A percentile compares a stretch with the other conserved stretches of the same genome.
Conservation (phyloP, 2,888 invertebrate genomes). For the Drosophila kanekoi region DNA sequence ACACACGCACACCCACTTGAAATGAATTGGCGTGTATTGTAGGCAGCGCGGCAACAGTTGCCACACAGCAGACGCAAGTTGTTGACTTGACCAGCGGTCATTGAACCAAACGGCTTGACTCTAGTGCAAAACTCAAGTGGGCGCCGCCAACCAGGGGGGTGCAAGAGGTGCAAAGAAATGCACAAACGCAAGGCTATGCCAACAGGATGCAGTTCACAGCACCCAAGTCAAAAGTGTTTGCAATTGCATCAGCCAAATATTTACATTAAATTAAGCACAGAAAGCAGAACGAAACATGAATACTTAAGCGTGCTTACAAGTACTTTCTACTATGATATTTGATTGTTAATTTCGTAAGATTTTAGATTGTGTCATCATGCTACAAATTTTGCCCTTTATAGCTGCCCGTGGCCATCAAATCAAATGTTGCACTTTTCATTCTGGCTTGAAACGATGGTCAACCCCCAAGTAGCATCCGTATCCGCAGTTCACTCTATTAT, state of each 20-base stretch:
- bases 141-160: slow-evolving; percentile 29
- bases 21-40: slow-evolving; percentile 58
- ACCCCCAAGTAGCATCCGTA: slow-evolving; percentile 5
- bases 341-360: slow-evolving; percentile 9
- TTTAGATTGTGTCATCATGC: slow-evolving; percentile 24
- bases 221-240: slow-evolving; percentile 12
- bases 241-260: slow-evolving; percentile 28
- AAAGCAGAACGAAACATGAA: background rate
- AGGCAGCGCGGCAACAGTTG: slow-evolving; percentile 40
- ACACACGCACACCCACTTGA: slow-evolving; percentile 47
- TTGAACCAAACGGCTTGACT: slow-evolving; percentile 40
- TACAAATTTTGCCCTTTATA: slow-evolving; percentile 57
- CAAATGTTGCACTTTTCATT: slow-evolving; percentile 43
- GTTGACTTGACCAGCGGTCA: slow-evolving; percentile 63
- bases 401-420: slow-evolving; percentile 45
- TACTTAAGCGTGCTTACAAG: background rate
- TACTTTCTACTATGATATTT: slow-evolving; percentile 8
- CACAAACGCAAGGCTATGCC: slow-evolving; percentile 12
- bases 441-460: slow-evolving; percentile 34
- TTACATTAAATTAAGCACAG: slow-evolving; percentile 26
- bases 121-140: slow-evolving; percentile 37
- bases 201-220: slow-evolving; percentile 26
- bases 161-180: background rate
- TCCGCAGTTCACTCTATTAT: background rate
- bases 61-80: slow-evolving; percentile 43